These are phyloP conservation scores for Neopipo cinnamomea DNA, from an alignment of 2,113 vertebrate genomes.

Conservation along the genomic window DNA sequence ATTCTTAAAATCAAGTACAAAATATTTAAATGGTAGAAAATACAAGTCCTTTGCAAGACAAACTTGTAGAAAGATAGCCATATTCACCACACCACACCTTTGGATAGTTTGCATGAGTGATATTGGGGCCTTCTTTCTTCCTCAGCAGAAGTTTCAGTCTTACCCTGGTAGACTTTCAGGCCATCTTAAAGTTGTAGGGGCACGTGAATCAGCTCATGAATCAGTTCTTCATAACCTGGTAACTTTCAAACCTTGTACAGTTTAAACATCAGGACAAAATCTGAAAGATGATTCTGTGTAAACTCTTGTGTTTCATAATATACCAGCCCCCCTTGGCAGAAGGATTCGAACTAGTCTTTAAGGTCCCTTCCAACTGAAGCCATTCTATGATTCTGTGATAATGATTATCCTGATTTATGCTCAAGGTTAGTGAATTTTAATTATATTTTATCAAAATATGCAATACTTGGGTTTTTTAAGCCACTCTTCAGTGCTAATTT, in stretches of 20 bases:
- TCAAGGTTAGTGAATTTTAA: background rate
- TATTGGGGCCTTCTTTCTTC: background rate
- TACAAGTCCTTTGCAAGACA: background rate
- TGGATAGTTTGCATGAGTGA: background rate
- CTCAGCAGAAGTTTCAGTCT: background rate
- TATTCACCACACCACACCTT: background rate
- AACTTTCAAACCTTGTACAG: background rate
- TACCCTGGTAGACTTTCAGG: background rate
- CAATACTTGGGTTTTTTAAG: background rate
- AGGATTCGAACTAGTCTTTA: accelerated
- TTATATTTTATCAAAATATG: background rate
- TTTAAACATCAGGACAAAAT: background rate
- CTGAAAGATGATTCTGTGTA: background rate
- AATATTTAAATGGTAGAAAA: background rate
- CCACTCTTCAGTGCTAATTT: background rate
- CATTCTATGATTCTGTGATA: background rate
- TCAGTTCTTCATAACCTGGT: background rate
- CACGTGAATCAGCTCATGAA: accelerated
- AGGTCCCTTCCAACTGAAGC: background rate
- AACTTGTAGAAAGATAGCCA: background rate
- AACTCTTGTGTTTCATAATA: background rate
- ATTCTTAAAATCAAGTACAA: background rate
- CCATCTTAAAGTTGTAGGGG: background rate
- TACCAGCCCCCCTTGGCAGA: accelerated
- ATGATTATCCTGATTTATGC: background rate